Conservation (phyloP, 92 coral and sea anemone species). For the Siderastrea siderea region DNA sequence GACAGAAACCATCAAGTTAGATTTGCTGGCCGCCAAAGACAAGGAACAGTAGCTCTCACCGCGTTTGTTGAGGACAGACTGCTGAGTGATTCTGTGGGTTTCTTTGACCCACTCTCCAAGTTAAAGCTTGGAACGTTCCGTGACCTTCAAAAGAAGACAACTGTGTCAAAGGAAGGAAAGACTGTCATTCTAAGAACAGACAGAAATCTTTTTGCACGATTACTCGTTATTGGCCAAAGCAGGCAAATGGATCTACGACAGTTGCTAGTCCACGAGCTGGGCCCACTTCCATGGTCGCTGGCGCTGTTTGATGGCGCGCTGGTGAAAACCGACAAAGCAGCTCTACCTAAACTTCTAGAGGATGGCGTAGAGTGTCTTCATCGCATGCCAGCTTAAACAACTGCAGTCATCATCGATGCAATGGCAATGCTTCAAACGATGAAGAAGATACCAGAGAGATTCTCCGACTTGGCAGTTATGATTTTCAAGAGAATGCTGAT, state of each 20-base stretch:
- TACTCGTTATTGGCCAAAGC: slow-evolving; percentile 67
- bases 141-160: no score
- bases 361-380: slow-evolving; percentile 31
- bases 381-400: slow-evolving; percentile 55
- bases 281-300: no score
- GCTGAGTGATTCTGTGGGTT: no score
- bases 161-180: slow-evolving; percentile 15
- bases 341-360: no score
- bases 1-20: no score
- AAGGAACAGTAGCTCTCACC: no score
- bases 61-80: no score
- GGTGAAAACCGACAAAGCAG: no score
- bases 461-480: slow-evolving; percentile 4
- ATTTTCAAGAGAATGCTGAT: not conserved
- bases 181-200: slow-evolving; percentile 48
- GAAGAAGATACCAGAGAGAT: slow-evolving; percentile 54
- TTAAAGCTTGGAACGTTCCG: no score
- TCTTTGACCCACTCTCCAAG: no score
- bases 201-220: slow-evolving; percentile 67
- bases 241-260: slow-evolving; percentile 45
- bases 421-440: slow-evolving; percentile 35
- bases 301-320: no score
- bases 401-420: slow-evolving; percentile 27
- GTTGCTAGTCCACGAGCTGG: not conserved
- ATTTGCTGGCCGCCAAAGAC: no score